A percentile compares a stretch with the other conserved stretches of the same genome.
These are phyloP conservation scores for Syngnathoides biaculeatus DNA, from an alignment of 2,113 vertebrate species.

Conservation along the genomic window DNA sequence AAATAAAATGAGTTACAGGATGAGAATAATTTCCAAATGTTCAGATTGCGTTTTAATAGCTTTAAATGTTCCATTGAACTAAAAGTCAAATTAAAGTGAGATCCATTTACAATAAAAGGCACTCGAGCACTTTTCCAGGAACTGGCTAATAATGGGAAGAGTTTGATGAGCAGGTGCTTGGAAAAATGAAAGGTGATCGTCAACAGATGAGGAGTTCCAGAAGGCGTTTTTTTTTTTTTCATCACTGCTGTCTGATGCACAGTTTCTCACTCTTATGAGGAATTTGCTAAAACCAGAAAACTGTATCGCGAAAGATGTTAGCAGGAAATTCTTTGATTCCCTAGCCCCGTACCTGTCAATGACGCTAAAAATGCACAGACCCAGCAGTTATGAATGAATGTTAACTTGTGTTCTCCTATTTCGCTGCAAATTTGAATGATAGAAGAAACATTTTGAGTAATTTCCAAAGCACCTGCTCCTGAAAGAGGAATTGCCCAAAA, in stretches of 20 bases:
- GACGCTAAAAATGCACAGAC: slow-evolving; percentile 13
- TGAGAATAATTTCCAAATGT: slow-evolving; percentile 5
- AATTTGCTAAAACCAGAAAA: slow-evolving; percentile 26
- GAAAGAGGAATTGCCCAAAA: slow-evolving; percentile 33
- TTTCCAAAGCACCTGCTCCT: slow-evolving; percentile 8
- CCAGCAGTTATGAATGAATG: slow-evolving; percentile 16
- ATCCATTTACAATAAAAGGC: slow-evolving; percentile 22
- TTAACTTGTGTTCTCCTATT: slow-evolving; percentile 30
- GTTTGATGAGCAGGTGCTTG: slow-evolving; percentile 36
- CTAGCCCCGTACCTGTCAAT: slow-evolving; percentile 22
- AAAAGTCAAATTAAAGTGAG: neutral
- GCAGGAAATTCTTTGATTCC: neutral
- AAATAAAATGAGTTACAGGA: neutral
- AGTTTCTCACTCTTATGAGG: slow-evolving; percentile 21
- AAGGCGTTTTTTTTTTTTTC: slow-evolving; percentile 19
- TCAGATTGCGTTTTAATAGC: neutral
- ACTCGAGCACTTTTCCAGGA: slow-evolving; percentile 30
- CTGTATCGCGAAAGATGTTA: neutral
- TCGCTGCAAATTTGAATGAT: slow-evolving; percentile 27
- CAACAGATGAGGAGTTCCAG: slow-evolving; percentile 20
- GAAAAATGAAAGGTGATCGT: slow-evolving; percentile 26
- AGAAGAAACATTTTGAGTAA: slow-evolving; percentile 10
- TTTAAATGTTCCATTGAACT: slow-evolving; percentile 2
- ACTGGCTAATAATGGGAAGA: slow-evolving; percentile 19
- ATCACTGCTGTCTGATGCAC: slow-evolving; percentile 4